phyloP scores from a whole-genome alignment of 2,797 vertebrate genomes.

The Trachops cirrhosus region DNA sequence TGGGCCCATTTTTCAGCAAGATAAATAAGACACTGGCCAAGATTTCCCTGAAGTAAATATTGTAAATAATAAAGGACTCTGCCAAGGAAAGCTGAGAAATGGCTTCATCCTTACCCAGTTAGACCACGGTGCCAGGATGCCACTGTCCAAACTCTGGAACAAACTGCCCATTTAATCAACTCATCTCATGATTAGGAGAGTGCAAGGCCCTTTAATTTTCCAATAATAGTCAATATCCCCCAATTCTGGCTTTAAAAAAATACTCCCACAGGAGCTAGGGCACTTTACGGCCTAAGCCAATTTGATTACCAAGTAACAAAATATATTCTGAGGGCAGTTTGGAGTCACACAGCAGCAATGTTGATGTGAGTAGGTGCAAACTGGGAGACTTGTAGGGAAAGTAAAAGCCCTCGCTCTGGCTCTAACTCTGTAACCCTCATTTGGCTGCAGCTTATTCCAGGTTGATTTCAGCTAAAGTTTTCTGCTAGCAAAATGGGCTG shows the following conservation, averaged over 20 bases:
- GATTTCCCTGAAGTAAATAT: slow-evolving; percentile 89
- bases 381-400: slow-evolving; percentile 16
- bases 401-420: not conserved
- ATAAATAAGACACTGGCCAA: slow-evolving; percentile 87
- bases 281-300: slow-evolving; percentile 54
- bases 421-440: not conserved
- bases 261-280: slow-evolving; percentile 29
- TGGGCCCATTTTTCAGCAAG: slow-evolving; percentile 88
- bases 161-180: slow-evolving; percentile 82
- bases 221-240: slow-evolving; percentile 74
- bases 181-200: slow-evolving; percentile 72
- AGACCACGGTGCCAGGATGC: slow-evolving; percentile 80
- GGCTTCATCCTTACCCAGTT: slow-evolving; percentile 88
- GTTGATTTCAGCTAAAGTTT: slow-evolving; percentile 40
- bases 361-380: slow-evolving; percentile 43
- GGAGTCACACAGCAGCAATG: slow-evolving; percentile 22
- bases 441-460: not conserved
- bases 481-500: not conserved
- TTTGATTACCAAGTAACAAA: slow-evolving; percentile 65
- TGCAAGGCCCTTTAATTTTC: slow-evolving; percentile 75
- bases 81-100: slow-evolving; percentile 87
- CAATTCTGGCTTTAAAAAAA: slow-evolving; percentile 43
- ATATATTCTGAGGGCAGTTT: slow-evolving; percentile 52
- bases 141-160: slow-evolving; percentile 79
- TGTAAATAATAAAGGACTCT: slow-evolving; percentile 91